Conservation (phyloP, 2,888 invertebrate species). For the Epinotia nisella region DNA sequence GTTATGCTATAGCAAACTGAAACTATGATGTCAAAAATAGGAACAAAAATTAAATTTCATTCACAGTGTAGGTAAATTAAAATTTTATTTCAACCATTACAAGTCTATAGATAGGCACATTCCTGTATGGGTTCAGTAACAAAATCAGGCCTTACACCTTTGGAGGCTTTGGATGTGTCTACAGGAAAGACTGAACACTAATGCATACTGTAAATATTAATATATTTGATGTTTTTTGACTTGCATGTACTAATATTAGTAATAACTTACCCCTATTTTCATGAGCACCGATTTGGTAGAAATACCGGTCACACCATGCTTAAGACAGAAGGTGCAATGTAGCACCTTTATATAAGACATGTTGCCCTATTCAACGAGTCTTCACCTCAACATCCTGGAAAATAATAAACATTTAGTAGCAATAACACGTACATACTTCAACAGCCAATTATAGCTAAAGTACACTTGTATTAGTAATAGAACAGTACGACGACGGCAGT, state of each 20-base stretch:
- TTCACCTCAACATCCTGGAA: slow-evolving; percentile 74
- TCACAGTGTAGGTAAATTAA: too few relatives aligned
- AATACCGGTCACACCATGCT: slow-evolving; percentile 64
- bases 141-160: not conserved
- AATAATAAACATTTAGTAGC: slow-evolving; percentile 35
- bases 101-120: not conserved
- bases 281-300: slow-evolving; percentile 66
- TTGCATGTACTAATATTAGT: too few relatives aligned
- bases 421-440: not conserved
- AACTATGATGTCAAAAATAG: too few relatives aligned
- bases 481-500: not conserved
- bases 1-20: not conserved
- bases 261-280: slow-evolving; percentile 70
- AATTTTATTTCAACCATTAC: too few relatives aligned
- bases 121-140: not conserved
- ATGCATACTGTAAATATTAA: not conserved
- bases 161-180: not conserved
- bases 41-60: too few relatives aligned
- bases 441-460: not conserved
- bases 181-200: not conserved
- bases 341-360: slow-evolving; percentile 78
- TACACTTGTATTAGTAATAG: not conserved
- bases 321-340: slow-evolving; percentile 72
- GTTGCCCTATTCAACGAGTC: slow-evolving; percentile 46
- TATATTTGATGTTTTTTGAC: too few relatives aligned